These are phyloP conservation scores for Galemys pyrenaicus DNA, from an alignment of 2,113 vertebrate genomes.

Conservation along the genomic window DNA sequence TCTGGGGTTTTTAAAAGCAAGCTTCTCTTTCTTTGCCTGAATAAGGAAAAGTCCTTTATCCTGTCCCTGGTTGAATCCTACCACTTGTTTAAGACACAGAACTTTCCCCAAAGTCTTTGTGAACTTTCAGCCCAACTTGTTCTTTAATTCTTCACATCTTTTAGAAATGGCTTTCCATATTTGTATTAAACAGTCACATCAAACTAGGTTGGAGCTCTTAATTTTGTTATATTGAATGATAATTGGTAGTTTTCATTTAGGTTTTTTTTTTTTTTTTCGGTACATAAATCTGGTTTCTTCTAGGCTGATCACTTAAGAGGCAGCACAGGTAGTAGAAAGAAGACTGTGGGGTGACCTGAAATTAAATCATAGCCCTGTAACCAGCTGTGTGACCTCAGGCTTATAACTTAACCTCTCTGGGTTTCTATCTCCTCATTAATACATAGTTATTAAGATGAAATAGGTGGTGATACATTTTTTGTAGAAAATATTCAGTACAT, in stretches of 20 bases:
- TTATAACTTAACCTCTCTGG: background rate
- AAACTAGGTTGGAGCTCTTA: background rate
- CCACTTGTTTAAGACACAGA: background rate
- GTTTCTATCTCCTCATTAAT: background rate
- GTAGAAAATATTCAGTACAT: background rate
- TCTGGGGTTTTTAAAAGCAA: background rate
- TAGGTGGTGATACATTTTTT: background rate
- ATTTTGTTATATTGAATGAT: background rate
- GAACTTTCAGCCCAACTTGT: background rate
- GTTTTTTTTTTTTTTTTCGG: constrained; percentile 14
- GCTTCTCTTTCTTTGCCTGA: background rate
- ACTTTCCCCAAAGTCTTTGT: background rate
- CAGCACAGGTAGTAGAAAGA: background rate
- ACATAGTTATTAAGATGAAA: background rate
- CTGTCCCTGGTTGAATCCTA: background rate
- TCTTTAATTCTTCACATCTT: background rate
- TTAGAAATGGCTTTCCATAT: background rate
- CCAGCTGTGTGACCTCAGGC: background rate
- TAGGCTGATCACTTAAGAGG: background rate
- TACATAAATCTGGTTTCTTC: background rate
- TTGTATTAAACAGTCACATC: background rate
- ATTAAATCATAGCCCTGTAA: background rate
- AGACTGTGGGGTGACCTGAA: background rate
- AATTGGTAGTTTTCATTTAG: background rate
- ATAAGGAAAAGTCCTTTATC: background rate